Evolutionary conservation across 2,888 invertebrate species (phyloP).

Genomic region (Masnerella sp.): DNA sequence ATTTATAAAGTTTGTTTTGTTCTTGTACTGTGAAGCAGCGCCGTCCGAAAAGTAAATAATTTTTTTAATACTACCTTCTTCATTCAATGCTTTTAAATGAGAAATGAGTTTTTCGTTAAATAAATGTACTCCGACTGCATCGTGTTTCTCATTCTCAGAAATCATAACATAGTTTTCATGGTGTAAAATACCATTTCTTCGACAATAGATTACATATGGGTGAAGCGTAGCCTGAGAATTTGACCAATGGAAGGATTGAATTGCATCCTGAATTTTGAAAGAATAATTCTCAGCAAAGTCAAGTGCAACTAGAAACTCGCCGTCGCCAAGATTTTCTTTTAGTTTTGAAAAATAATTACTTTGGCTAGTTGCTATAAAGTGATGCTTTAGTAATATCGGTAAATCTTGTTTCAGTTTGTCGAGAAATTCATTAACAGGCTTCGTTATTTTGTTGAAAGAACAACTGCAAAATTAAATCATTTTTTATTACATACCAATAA

Average conservation of each 20-base stretch:
- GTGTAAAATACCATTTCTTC: neutral
- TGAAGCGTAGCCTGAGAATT: slow-evolving; percentile 15
- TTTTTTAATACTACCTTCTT: slow-evolving; percentile 2
- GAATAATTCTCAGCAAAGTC: slow-evolving; percentile 20
- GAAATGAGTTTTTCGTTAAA: slow-evolving; percentile 20
- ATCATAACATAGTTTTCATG: neutral
- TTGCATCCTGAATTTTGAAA: slow-evolving; percentile 10
- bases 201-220: slow-evolving; percentile 1
- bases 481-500: too few species aligned
- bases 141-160: slow-evolving; percentile 11
- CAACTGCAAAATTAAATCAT: too few species aligned
- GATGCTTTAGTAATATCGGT: slow-evolving; percentile 9
- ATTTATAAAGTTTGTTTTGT: slow-evolving; percentile 6
- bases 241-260: slow-evolving; percentile 13
- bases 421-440: neutral
- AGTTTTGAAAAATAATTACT: neutral
- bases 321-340: neutral
- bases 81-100: slow-evolving; percentile 8
- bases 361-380: slow-evolving; percentile 7
- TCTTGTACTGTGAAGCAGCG: slow-evolving; percentile 12
- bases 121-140: slow-evolving; percentile 11
- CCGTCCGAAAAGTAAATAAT: slow-evolving; percentile 34
- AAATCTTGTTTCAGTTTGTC: slow-evolving; percentile 7
- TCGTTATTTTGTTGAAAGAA: neutral
- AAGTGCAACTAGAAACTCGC: slow-evolving; percentile 7